Evolutionary conservation across 2,797 vertebrate genomes (phyloP).

Genomic region (Schizothorax lantsangensis): DNA sequence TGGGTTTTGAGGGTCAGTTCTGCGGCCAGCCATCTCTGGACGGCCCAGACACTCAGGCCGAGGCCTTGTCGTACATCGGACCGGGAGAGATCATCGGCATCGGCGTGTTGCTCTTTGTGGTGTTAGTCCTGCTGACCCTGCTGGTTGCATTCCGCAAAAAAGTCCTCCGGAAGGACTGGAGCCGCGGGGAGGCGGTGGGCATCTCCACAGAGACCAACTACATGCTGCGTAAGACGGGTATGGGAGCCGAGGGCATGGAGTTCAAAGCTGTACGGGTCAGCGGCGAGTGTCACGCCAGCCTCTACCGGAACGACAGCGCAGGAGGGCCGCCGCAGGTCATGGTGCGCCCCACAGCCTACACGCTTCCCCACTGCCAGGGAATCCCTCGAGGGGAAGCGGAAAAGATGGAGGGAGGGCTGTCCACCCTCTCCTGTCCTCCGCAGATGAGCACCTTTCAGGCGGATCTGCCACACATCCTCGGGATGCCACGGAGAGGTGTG

Average conservation of each 20-base stretch:
- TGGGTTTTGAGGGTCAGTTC: conserved; percentile 86
- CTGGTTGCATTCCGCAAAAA: conserved; percentile 91
- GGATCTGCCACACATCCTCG: conserved; percentile 84
- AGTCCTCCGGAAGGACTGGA: conserved; percentile 82
- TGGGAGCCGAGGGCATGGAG: conserved; percentile 73
- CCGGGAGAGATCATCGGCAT: conserved; percentile 96
- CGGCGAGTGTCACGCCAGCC: conserved; percentile 59
- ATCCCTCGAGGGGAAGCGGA: conserved; percentile 48
- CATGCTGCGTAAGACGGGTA: conserved; percentile 74
- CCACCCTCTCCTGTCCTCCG: conserved; percentile 37
- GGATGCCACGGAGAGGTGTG: conserved; percentile 84
- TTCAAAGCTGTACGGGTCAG: conserved; percentile 74
- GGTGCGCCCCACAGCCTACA: conserved; percentile 90
- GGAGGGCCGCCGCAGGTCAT: conserved; percentile 88
- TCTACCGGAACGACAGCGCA: conserved; percentile 65
- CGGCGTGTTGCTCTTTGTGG: conserved; percentile 88
- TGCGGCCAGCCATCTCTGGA: conserved; percentile 81
- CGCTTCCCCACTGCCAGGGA: conserved; percentile 71
- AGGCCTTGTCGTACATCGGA: conserved; percentile 88
- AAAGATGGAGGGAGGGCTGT: conserved; percentile 22
- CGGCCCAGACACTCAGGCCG: conserved; percentile 85
- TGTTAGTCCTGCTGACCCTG: conserved; percentile 86
- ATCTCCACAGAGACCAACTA: conserved; percentile 87
- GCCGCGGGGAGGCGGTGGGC: conserved; percentile 76
- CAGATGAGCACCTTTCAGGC: conserved; percentile 91